Percentiles rank a stretch among this genome's conserved stretches.
phyloP scores from a whole-genome alignment of 2,888 invertebrate genomes.

The Rotaria magnacalcarata region DNA sequence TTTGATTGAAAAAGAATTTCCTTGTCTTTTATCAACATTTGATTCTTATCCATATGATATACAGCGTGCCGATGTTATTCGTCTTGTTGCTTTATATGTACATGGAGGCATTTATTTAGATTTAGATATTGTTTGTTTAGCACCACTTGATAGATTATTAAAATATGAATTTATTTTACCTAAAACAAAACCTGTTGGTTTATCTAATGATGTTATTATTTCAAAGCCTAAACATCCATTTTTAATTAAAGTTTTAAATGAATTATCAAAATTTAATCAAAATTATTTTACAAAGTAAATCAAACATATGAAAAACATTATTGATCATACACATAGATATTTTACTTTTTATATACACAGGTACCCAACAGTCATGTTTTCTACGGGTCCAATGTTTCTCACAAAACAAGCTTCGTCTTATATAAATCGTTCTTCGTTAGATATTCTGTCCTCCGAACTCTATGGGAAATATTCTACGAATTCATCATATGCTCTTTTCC shows the following conservation, averaged over 20 bases:
- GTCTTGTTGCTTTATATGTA: slow-evolving; percentile 48
- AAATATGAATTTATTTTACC: slow-evolving; percentile 41
- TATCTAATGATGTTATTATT: slow-evolving; percentile 47
- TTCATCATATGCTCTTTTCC: no score
- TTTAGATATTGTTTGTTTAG: slow-evolving; percentile 46
- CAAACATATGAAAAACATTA: no score
- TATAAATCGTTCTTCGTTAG: no score
- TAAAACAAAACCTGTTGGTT: slow-evolving; percentile 46
- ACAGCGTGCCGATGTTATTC: slow-evolving; percentile 47
- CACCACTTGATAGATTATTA: neutral
- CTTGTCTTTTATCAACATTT: slow-evolving; percentile 47
- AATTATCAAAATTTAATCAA: neutral
- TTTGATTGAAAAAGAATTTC: slow-evolving; percentile 46
- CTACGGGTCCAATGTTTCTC: no score
- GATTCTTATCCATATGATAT: slow-evolving; percentile 47
- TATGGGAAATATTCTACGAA: no score
- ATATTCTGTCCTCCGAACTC: no score
- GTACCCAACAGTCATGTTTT: no score
- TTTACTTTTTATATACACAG: no score
- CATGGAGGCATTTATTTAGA: slow-evolving; percentile 48
- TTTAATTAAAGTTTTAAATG: neutral
- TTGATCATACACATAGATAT: no score
- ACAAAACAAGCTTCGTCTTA: no score
- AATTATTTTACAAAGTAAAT: neutral
- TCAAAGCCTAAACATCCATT: slow-evolving; percentile 39